These are phyloP conservation scores for Trisateles emortualis DNA, from an alignment of 2,888 invertebrate genomes.

Conservation along the genomic window DNA sequence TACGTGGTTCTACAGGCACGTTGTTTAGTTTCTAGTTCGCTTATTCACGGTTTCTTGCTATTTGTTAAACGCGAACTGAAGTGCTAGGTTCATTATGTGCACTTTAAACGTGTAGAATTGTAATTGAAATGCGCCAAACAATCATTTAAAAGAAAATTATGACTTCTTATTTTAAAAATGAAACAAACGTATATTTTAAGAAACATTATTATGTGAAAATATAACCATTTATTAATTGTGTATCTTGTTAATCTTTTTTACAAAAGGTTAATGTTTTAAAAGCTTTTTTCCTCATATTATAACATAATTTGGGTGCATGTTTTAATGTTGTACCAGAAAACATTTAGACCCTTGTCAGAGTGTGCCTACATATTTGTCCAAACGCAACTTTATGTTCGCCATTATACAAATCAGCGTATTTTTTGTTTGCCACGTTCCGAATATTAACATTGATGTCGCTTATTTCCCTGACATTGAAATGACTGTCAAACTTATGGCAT, in stretches of 20 bases:
- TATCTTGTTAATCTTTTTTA: constrained; percentile 24
- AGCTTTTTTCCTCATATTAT: constrained; percentile 40
- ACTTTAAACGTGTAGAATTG: constrained; percentile 27
- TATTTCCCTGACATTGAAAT: constrained; percentile 23
- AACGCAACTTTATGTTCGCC: constrained; percentile 55
- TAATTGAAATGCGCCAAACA: constrained; percentile 28
- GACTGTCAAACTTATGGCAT: constrained; percentile 19
- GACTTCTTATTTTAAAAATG: constrained; percentile 6
- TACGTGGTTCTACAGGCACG: constrained; percentile 48
- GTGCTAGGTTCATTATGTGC: constrained; percentile 40
- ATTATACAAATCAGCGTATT: constrained; percentile 47
- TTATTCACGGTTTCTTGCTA: constrained; percentile 45
- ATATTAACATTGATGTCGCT: constrained; percentile 36
- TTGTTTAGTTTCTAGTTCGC: constrained; percentile 39
- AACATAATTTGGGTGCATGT: constrained; percentile 63
- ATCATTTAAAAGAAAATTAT: constrained; percentile 1
- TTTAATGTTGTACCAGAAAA: constrained; percentile 66
- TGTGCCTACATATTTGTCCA: constrained; percentile 54
- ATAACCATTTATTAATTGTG: constrained; percentile 19
- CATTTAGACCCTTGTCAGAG: constrained; percentile 67
- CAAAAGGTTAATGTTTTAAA: constrained; percentile 29
- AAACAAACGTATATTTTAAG: constrained; percentile 10
- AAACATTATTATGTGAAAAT: constrained; percentile 12
- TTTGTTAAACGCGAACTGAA: constrained; percentile 43
- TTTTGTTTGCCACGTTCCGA: constrained; percentile 39